Evolutionary conservation across 2,888 invertebrate species (phyloP).

Genomic region (Endotricha flammealis): DNA sequence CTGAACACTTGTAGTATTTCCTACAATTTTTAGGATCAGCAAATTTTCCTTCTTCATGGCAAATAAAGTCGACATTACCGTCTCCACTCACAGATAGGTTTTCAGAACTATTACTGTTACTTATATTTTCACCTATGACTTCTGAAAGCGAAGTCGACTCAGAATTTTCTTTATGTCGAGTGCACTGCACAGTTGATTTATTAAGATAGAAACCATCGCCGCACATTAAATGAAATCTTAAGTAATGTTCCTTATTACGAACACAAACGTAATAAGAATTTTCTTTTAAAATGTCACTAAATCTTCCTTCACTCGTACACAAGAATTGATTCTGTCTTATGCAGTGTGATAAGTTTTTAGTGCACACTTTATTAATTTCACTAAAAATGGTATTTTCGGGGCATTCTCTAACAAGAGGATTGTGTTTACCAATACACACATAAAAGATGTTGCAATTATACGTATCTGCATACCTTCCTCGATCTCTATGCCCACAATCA

Average conservation of each 20-base stretch:
- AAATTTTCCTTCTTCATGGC: slow-evolving; percentile 52
- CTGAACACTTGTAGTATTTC: slow-evolving; percentile 55
- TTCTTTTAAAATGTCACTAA: slow-evolving; percentile 47
- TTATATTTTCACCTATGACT: slow-evolving; percentile 8
- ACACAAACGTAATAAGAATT: slow-evolving; percentile 66
- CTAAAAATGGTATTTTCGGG: slow-evolving; percentile 65
- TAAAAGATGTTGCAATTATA: slow-evolving; percentile 72
- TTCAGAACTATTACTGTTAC: slow-evolving; percentile 8
- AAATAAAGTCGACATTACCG: slow-evolving; percentile 34
- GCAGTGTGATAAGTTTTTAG: slow-evolving; percentile 66
- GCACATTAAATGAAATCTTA: slow-evolving; percentile 59
- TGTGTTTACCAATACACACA: slow-evolving; percentile 53
- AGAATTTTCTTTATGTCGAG: slow-evolving; percentile 20
- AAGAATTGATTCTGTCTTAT: slow-evolving; percentile 64
- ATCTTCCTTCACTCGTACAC: slow-evolving; percentile 62
- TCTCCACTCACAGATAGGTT: slow-evolving; percentile 15
- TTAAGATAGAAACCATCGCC: slow-evolving; percentile 49
- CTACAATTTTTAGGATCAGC: slow-evolving; percentile 48
- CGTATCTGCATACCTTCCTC: slow-evolving; percentile 68
- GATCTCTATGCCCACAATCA: slow-evolving; percentile 34
- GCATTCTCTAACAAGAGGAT: slow-evolving; percentile 48
- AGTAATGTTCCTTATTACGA: slow-evolving; percentile 35
- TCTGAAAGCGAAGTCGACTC: neutral
- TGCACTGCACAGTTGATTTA: slow-evolving; percentile 44
- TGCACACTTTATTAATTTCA: slow-evolving; percentile 62